Percentiles rank a stretch among this genome's conserved stretches.
phyloP scores from a whole-genome alignment of 2,797 vertebrate genomes.

The Mus spretus region DNA sequence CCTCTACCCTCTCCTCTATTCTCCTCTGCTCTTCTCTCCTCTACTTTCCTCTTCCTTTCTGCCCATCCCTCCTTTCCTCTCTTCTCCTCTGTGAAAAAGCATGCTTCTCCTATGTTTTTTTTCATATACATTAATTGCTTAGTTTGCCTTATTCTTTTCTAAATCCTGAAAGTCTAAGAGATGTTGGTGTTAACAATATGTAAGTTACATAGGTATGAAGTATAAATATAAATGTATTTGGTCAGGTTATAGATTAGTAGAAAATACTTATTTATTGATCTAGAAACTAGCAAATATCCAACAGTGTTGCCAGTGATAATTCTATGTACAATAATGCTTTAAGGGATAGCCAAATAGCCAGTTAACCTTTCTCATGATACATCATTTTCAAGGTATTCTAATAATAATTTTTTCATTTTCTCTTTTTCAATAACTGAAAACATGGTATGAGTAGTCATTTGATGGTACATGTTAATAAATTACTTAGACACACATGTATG shows the following conservation, averaged over 20 bases:
- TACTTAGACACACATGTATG: background rate
- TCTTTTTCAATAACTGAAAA: conserved; percentile 11
- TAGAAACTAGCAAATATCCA: background rate
- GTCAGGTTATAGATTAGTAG: background rate
- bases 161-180: background rate
- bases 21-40: background rate
- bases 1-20: background rate
- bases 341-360: background rate
- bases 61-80: background rate
- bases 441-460: background rate
- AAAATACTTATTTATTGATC: background rate
- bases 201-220: no score
- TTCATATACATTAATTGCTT: background rate
- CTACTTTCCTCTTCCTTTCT: background rate
- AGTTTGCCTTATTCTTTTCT: background rate
- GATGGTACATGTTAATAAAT: background rate
- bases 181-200: background rate
- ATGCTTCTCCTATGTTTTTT: background rate
- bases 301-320: background rate
- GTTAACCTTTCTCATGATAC: background rate
- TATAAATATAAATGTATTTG: background rate
- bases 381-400: background rate
- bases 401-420: background rate
- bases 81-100: background rate
- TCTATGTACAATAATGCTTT: background rate